Conservation (phyloP, 2,888 invertebrate genomes). For the Lasiommata megera region DNA sequence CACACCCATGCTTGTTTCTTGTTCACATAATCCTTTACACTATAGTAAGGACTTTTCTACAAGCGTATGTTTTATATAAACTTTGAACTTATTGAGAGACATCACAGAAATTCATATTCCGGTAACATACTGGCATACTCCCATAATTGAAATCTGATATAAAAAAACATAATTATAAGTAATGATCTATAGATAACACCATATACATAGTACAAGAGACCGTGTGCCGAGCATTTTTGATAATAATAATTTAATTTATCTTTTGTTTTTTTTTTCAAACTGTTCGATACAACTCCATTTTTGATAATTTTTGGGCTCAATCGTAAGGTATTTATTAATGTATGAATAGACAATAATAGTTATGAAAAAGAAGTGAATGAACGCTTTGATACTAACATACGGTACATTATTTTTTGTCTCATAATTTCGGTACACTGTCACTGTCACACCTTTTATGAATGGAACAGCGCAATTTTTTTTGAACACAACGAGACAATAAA, state of each 20-base stretch:
- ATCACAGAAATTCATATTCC: no score
- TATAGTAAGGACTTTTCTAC: no score
- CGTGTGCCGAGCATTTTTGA: background rate
- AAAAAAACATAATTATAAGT: background rate
- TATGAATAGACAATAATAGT: background rate
- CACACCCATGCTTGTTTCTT: no score
- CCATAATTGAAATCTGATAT: background rate
- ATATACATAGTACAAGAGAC: background rate
- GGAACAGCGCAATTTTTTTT: background rate
- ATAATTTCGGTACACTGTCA: background rate
- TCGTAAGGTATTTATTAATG: no score
- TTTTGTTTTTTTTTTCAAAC: background rate
- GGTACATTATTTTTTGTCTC: background rate
- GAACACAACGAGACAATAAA: slow-evolving; percentile 3
- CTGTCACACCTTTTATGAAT: background rate
- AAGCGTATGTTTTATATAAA: no score
- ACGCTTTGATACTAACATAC: no score
- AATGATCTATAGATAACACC: background rate
- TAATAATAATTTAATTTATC: no score
- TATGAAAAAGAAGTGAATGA: no score
- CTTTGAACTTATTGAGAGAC: no score
- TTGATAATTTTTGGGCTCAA: background rate
- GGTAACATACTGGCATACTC: no score
- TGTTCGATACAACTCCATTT: background rate
- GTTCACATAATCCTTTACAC: no score